Evolutionary conservation across 2,888 invertebrate species (phyloP), one percentile per base, ranked within the genome.

Genomic region (Phymatocera aterrima): DNA sequence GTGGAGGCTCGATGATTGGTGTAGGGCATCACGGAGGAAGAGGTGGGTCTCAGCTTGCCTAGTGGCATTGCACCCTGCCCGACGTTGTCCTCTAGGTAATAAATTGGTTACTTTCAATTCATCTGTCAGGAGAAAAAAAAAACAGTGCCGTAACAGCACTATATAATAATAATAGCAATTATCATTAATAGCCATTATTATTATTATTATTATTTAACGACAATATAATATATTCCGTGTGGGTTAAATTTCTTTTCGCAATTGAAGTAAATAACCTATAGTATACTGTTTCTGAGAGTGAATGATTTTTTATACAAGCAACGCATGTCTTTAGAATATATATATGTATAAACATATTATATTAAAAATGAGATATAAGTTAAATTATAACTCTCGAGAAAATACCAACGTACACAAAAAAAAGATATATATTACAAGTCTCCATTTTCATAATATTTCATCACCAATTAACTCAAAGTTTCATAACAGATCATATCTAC

Each of bases 1-100:
- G 86, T 6, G 89, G 90, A 24, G 87, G 88, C 79, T 88, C 90
- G 79, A 89, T 90, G 90, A 88, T 89, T 78, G 88, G 89, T 70
- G 88, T 88, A 82, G 88, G 88, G 81, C 88, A 89, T 84, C 87
- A 88, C 81, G 84, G 83, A 82, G 87, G 86, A 86, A 89, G 90
- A 87, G 85, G 89, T 82, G 88, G 89, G 79, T 88, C 89, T 80
- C 89, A 89, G 84, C 89, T 91, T 84, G 93, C 93, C 93, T 93
- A 93, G 93, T 93, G 93, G 92, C 93, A 93, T 92, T 93, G 93
- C 92, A 93, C 93, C 93, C 93, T 93, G 93, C 93, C 93, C 93
- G 94, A 94, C 90, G 93, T 94, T 92, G 93, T 93, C 91, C 93
- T 94, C 92, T 93, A 90, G 88, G 83, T 80, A 81, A 83, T n/a